Conservation (phyloP, 2,888 invertebrate species). For the Rambutsinella grinnellia region DNA sequence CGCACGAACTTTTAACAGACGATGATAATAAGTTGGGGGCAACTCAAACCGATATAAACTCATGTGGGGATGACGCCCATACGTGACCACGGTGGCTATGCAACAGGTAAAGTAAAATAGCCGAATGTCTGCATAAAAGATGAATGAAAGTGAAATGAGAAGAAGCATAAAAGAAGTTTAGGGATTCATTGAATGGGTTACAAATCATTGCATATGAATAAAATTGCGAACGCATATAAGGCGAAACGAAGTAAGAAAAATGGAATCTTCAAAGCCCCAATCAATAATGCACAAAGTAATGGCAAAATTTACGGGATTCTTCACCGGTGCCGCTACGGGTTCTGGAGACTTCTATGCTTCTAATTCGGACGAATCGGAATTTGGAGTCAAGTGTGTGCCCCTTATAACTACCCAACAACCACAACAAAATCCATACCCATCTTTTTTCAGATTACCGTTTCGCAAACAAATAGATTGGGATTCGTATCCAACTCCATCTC, state of each 20-base stretch:
- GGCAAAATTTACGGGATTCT: background rate
- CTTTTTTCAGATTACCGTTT: no score
- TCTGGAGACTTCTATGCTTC: background rate
- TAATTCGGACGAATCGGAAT: background rate
- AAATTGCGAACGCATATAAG: no score
- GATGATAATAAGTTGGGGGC: background rate
- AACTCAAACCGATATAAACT: background rate
- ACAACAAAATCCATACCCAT: no score
- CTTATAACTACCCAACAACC: background rate
- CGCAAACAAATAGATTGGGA: conserved; percentile 21
- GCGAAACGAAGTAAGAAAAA: no score
- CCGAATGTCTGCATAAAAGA: background rate
- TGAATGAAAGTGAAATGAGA: background rate
- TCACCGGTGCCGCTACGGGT: background rate
- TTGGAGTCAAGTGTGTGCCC: background rate
- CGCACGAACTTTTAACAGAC: no score
- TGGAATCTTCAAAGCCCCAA: background rate
- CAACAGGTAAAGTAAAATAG: background rate
- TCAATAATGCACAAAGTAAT: background rate
- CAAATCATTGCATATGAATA: no score
- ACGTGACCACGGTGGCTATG: background rate
- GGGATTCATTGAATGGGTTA: background rate
- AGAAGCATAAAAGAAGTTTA: background rate
- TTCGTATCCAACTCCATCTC: conserved; percentile 17
- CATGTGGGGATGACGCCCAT: background rate